A percentile compares a stretch with the other conserved stretches of the same genome.
These are phyloP conservation scores for Etia nguti DNA, from an alignment of 2,113 vertebrate species.

Conservation along the genomic window DNA sequence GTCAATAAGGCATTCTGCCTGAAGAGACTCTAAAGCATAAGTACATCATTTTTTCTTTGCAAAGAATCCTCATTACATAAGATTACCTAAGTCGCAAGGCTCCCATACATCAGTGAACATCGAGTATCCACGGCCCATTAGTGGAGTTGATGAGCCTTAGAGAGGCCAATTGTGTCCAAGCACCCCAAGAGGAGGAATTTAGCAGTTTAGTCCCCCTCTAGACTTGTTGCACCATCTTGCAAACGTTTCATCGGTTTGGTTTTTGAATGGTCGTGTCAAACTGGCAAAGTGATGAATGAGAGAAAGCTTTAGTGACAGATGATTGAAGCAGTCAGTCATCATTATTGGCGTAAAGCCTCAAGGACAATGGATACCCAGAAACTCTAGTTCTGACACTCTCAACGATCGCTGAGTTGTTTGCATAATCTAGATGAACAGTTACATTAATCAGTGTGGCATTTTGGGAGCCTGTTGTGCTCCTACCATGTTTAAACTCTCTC, in stretches of 20 bases:
- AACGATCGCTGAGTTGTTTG: conserved; percentile 24
- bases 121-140: conserved; percentile 48
- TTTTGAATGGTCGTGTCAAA: conserved; percentile 13
- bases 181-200: conserved; percentile 21
- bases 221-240: not conserved
- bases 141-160: conserved; percentile 61
- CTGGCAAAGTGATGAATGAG: conserved; percentile 29
- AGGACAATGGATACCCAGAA: conserved; percentile 29
- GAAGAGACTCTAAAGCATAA: not conserved
- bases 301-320: conserved; percentile 38
- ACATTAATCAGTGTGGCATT: conserved; percentile 18
- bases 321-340: conserved; percentile 35
- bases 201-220: not conserved
- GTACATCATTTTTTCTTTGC: conserved; percentile 17
- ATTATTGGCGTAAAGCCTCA: conserved; percentile 25
- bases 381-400: conserved; percentile 5
- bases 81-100: conserved; percentile 11
- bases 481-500: not conserved
- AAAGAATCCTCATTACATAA: conserved; percentile 26
- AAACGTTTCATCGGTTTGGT: conserved; percentile 19
- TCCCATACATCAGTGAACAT: conserved; percentile 41
- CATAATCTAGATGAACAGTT: conserved; percentile 48
- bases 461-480: not conserved
- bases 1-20: not conserved
- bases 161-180: conserved; percentile 53